Evolutionary conservation across 2,888 invertebrate species (phyloP), one percentile per base, ranked within the genome.

Genomic region (Hyles lineata): DNA sequence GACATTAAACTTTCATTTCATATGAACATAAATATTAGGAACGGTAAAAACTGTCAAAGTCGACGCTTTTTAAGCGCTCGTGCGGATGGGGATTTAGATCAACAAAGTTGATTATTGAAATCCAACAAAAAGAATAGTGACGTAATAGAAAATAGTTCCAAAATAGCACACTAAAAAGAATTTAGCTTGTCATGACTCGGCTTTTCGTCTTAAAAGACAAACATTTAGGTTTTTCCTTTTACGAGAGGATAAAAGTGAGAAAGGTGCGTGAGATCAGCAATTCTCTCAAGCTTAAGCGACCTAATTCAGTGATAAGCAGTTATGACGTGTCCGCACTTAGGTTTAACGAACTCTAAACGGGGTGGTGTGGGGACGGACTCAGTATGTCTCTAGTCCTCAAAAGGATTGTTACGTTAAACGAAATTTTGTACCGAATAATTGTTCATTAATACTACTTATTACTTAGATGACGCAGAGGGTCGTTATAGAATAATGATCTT

Each of bases 331-430:
- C 72, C 72, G 63, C 63, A 72, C 72, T 55, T 58, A 58, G 55
- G 72, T 78, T 79, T 78, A 81, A 81, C 75, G 77, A 79, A 81
- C 78, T 79, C 70, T 72, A 74, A 79, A 76, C 73, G 77, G 79
- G 77, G 75, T 62, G 15, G 70, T 70, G 63, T 74, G 72, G 71
- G 74, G 61, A 70, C 55, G 55, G 35, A 55, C 35, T 63, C 23
- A 43, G 25, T 50, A 25, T 8, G n/a, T 17, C 17, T 23, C 32
- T 61, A 23, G 35, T 58, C 55, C 11, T 6, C 19, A 19, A 17
- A 52, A 25, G 29, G 55, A 5, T 55, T 32, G 32, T 25, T n/a
- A 8, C 6, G 19, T 17, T 21, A 59, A 59, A 59, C 1, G 15
- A n/a, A 6, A 21, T 11, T 21, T 59, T 9, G 21, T 19, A 11